These are phyloP conservation scores for Notechis scutatus DNA, from an alignment of 2,113 vertebrate species.

Conservation along the genomic window DNA sequence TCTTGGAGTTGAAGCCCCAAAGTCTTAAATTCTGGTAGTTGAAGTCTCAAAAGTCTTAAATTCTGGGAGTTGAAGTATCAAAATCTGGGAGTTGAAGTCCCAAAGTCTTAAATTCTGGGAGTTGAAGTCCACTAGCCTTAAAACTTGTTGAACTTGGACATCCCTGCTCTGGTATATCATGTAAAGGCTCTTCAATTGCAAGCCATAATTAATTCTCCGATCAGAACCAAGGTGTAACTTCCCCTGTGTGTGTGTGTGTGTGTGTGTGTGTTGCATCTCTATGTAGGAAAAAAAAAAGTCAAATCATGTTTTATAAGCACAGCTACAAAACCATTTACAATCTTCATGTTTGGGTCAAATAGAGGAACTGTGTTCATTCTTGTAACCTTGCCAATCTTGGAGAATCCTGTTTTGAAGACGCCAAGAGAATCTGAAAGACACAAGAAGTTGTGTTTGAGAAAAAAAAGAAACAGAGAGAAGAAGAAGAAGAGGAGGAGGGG, in stretches of 20 bases:
- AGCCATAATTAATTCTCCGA: constrained; percentile 43
- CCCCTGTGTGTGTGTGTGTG: no score
- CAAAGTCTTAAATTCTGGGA: not conserved
- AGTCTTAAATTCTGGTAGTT: no score
- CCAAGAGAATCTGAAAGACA: constrained; percentile 53
- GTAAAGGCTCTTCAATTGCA: constrained; percentile 41
- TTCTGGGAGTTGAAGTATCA: no score
- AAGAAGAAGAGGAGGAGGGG: no score
- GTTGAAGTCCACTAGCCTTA: not conserved
- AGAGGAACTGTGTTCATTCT: constrained; percentile 44
- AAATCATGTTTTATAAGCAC: constrained; percentile 50
- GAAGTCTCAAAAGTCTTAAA: no score
- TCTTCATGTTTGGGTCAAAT: constrained; percentile 49
- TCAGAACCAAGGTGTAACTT: constrained; percentile 39
- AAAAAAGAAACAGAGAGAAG: not conserved
- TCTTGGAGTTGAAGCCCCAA: no score
- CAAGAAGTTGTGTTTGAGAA: not conserved
- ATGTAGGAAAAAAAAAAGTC: constrained; percentile 32
- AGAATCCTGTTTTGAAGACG: constrained; percentile 50
- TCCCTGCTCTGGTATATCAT: not conserved
- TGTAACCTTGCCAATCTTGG: constrained; percentile 47
- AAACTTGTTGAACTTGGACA: not conserved
- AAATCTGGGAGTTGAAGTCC: no score
- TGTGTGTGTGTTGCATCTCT: not conserved
- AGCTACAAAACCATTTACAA: constrained; percentile 55